Base-by-base conservation (phyloP, 2,797 vertebrate genomes). In the Muraenolepis orangiensis region DNA sequence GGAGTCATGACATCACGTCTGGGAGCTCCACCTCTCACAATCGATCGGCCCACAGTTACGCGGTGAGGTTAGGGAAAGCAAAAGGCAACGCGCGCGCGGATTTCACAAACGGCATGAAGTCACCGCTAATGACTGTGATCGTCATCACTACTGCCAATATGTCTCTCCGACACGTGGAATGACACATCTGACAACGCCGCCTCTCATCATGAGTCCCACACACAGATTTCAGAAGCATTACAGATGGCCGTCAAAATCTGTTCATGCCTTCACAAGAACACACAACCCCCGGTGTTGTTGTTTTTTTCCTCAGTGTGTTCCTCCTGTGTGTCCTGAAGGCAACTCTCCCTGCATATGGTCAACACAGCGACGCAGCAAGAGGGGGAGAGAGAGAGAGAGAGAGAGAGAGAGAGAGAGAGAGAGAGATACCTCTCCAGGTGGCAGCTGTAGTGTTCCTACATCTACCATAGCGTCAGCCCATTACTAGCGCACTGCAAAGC, bases 311-410 rank as follows among this genome's bases (percentile, higher is more conserved):
- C n/a, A n/a, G n/a, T n/a, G n/a, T n/a, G n/a, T n/a, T 57, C 6
- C 51, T 57, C 51, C 57, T 23, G 86, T 77, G 75, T 83, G 76
- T 85, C 84, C 84, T 78, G 75, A 34, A 78, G 61, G 68, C 79
- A 76, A 61, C 72, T 12, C 72, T 75, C 74, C 69, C 71, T 77
- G 68, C 75, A 84, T 76, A 84, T 71, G 66, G 73, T 78, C 75
- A 31, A 34, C 57, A 57, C 28, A 32, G 40, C 61, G 0, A 75
- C 32, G 51, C 20, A 67, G 69, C 42, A 26, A 8, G 18, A 40
- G 51, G 36, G 69, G 42, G 68, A 36, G 13, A 23, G 57, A 40
- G 38, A 34, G 32, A 34, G 32, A 34, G 32, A 34, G 32, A 34
- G 32, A 34, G 32, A n/a, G n/a, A n/a, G n/a, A n/a, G n/a, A n/a